Evolutionary conservation across 2,797 vertebrate species (phyloP), one percentile per base, ranked within the genome.

Genomic region (Acanthornis magna): DNA sequence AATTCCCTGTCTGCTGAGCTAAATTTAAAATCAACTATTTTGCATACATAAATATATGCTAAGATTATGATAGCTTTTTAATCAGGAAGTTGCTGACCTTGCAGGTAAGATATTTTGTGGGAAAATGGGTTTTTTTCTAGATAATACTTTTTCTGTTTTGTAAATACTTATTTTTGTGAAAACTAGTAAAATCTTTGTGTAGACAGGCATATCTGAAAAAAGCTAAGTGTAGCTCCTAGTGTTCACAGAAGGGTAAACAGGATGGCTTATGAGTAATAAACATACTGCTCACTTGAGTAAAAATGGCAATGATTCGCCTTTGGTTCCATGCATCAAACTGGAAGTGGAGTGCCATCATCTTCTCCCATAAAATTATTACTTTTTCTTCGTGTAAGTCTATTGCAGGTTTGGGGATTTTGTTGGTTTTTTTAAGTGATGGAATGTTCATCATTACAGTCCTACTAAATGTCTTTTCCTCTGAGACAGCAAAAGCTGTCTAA

Each of bases 401-500:
- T 87, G 43, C 55, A 94, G 48, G 55, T 74, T 78, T 68, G 68
- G 63, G 78, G 48, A 63, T 77, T 73, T 85, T 92, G 17, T 30
- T 79, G 32, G 2, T 8, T 62, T 93, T 53, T 88, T 91, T 25
- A 83, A 89, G 54, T 78, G 45, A 85, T 74, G n/a, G 67, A 48
- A 40, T 85, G 50, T 85, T 91, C 82, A 79, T 91, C 32, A 53
- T 61, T 70, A 67, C 19, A 34, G 5, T 82, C 47, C n/a, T 85
- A 38, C 57, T 85, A 63, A 65, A 26, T 75, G 10, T 58, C 23
- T 88, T 91, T 85, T 93, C 85, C 88, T 79, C 36, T 65, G 62
- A 90, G 71, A 58, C 62, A 85, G 54, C 43, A 92, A 89, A 80
- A 95, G 67, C 71, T 88, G 32, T 83, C 47, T 67, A 77, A 82